These are phyloP conservation scores for Hippotragus niger DNA, from an alignment of 2,113 vertebrate genomes.

Conservation along the genomic window DNA sequence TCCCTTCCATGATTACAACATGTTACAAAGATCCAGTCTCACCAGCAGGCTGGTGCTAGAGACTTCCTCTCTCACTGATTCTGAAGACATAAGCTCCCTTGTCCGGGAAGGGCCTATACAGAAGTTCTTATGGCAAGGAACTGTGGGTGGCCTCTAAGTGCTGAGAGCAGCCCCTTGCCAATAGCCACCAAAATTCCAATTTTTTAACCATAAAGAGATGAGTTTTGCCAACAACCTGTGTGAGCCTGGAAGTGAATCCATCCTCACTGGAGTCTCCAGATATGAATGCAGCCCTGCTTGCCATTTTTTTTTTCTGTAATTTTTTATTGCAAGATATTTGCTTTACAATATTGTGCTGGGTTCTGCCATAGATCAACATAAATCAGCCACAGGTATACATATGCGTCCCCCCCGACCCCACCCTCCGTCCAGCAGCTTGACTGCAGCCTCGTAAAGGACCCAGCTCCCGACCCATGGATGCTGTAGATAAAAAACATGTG, in stretches of 20 bases:
- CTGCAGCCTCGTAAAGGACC: neutral
- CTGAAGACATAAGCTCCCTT: neutral
- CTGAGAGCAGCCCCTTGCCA: neutral
- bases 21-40: neutral
- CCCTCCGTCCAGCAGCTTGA: too few relatives aligned
- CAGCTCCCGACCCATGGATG: neutral
- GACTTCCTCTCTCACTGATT: neutral
- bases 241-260: neutral
- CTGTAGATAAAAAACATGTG: neutral
- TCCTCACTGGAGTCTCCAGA: neutral
- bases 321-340: neutral
- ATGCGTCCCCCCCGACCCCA: too few relatives aligned
- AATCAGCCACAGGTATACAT: neutral
- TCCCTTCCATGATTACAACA: accelerated
- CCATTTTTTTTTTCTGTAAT: neutral
- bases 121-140: neutral
- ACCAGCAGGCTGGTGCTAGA: neutral
- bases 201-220: neutral
- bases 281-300: neutral
- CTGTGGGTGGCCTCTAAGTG: neutral
- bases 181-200: neutral
- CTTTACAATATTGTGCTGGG: neutral
- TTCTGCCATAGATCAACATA: neutral
- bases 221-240: neutral
- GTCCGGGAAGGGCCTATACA: neutral